Evolutionary conservation across 1,140 invertebrate species (phyloP).

Genomic region (Eubasilissa regina): DNA sequence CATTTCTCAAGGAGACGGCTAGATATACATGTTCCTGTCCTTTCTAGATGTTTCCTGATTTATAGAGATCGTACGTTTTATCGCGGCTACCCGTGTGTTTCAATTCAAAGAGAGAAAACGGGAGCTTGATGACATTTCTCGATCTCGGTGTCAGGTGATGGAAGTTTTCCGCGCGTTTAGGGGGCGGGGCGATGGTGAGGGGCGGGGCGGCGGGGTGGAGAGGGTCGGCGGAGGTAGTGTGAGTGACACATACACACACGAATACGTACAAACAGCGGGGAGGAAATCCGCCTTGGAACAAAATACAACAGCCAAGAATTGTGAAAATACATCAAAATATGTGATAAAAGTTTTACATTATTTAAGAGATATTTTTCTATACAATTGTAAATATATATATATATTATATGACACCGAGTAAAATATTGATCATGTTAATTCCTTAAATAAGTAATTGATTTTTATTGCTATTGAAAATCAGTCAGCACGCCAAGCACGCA

Average conservation of each 20-base stretch:
- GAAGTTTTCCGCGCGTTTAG: background rate
- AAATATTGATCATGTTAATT: constrained; percentile 73
- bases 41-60: background rate
- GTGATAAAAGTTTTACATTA: constrained; percentile 51
- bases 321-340: constrained; percentile 51
- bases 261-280: constrained; percentile 41
- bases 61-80: constrained; percentile 8
- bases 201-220: constrained; percentile 13
- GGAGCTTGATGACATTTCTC: constrained; percentile 4
- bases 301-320: constrained; percentile 51
- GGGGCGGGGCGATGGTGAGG: background rate
- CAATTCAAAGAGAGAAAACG: constrained; percentile 11
- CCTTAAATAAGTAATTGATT: constrained; percentile 73
- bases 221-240: constrained; percentile 15
- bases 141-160: background rate
- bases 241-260: constrained; percentile 49
- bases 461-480: constrained; percentile 76
- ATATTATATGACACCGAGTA: constrained; percentile 57
- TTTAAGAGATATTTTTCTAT: constrained; percentile 55
- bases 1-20: background rate
- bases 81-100: background rate
- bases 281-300: constrained; percentile 38
- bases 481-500: constrained; percentile 75
- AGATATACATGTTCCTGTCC: background rate
- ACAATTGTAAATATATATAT: constrained; percentile 58